Evolutionary conservation across 2,888 invertebrate species (phyloP).

Genomic region (Drosophila villosipedis): DNA sequence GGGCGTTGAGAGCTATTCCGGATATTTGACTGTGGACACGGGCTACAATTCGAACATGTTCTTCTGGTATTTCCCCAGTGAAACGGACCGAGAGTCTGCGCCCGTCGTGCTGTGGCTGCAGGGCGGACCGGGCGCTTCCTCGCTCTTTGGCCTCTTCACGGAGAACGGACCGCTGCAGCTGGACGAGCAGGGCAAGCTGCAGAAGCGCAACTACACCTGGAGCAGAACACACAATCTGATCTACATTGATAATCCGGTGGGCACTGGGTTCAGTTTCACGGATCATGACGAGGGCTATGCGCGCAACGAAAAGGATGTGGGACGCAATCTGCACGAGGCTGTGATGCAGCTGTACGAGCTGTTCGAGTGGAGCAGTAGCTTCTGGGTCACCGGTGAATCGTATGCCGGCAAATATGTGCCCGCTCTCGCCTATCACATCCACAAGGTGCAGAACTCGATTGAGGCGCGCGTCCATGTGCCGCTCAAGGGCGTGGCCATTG

Average conservation of each 20-base stretch:
- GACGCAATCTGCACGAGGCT: conserved; percentile 91
- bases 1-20: conserved; percentile 86
- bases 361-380: conserved; percentile 91
- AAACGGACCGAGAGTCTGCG: conserved; percentile 86
- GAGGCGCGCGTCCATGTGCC: conserved; percentile 81
- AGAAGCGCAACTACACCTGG: conserved; percentile 91
- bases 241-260: conserved; percentile 97
- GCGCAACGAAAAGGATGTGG: conserved; percentile 92
- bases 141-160: conserved; percentile 91
- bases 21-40: conserved; percentile 93
- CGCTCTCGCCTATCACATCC: conserved; percentile 88
- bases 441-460: conserved; percentile 86
- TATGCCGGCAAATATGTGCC: conserved; percentile 93
- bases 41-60: conserved; percentile 92
- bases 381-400: conserved; percentile 95
- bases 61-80: conserved; percentile 96
- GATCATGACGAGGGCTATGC: conserved; percentile 91
- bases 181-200: conserved; percentile 84
- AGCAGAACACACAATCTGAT: conserved; percentile 90
- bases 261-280: conserved; percentile 96
- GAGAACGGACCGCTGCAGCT: conserved; percentile 93
- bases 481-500: conserved; percentile 87
- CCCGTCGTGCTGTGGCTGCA: conserved; percentile 94
- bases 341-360: conserved; percentile 93
- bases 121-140: conserved; percentile 93